These are phyloP conservation scores for Collichthys lucidus DNA, from an alignment of 2,113 vertebrate species.

Conservation along the genomic window DNA sequence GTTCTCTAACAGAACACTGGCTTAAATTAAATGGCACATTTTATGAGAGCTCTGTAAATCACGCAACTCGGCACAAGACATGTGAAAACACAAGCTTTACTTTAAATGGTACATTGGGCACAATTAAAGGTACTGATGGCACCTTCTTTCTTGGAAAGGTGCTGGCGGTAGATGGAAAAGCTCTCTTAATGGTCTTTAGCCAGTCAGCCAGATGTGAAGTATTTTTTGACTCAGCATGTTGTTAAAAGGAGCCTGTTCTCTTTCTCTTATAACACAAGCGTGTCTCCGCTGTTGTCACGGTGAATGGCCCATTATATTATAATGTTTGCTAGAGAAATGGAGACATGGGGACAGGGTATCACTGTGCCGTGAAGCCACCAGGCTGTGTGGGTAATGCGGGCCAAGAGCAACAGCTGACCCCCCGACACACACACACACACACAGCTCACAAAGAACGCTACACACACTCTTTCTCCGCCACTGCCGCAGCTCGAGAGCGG, in stretches of 20 bases:
- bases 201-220: constrained; percentile 37
- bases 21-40: constrained; percentile 75
- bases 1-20: constrained; percentile 62
- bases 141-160: constrained; percentile 52
- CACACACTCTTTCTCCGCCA: constrained; percentile 22
- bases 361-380: constrained; percentile 56
- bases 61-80: constrained; percentile 20
- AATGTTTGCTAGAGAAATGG: constrained; percentile 11
- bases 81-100: constrained; percentile 58
- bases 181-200: constrained; percentile 33
- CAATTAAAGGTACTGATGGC: constrained; percentile 61
- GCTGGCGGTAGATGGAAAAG: constrained; percentile 45
- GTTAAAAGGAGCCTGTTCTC: constrained; percentile 24
- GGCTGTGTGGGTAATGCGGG: constrained; percentile 48
- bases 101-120: constrained; percentile 66
- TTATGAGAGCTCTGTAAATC: constrained; percentile 74
- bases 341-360: constrained; percentile 58
- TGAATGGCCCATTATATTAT: constrained; percentile 58
- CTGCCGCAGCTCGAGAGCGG: constrained; percentile 4
- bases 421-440: constrained; percentile 21
- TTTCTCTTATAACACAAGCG: neutral
- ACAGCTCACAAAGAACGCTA: constrained; percentile 51
- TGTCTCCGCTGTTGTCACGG: constrained; percentile 41
- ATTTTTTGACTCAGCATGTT: constrained; percentile 48
- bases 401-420: constrained; percentile 76